Evolutionary conservation across 1,140 invertebrate genomes (phyloP), one percentile per base, ranked within the genome.

Genomic region (Anastatus disparis): DNA sequence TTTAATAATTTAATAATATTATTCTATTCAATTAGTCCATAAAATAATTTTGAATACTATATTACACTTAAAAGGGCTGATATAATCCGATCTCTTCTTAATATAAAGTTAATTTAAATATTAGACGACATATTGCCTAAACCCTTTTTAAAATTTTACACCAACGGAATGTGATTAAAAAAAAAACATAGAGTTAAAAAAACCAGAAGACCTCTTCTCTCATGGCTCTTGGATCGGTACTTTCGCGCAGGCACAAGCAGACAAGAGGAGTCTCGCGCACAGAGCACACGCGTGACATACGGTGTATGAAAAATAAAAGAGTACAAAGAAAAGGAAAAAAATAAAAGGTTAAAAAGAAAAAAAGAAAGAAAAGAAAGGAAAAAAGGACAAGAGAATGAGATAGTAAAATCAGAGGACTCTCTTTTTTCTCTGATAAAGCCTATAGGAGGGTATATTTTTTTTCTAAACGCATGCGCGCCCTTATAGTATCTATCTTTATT

Each of bases 381-480:
- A 35, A 22, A 40, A 13, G 42, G 40, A 55, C 1, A 22, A 29
- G 27, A 26, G 40, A 42, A n/a, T 26, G 68, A 42, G 68, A 71
- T n/a, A n/a, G n/a, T n/a, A n/a, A n/a, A n/a, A n/a, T n/a, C n/a
- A n/a, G n/a, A n/a, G n/a, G n/a, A n/a, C n/a, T n/a, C n/a, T n/a
- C n/a, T n/a, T n/a, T n/a, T n/a, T n/a, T 70, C 75, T 72, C 74
- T 63, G 62, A 65, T 59, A 53, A 71, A 70, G 75, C 68, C 69
- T 46, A n/a, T n/a, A n/a, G 31, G 69, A 65, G 69, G 59, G 59
- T n/a, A n/a, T n/a, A n/a, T n/a, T n/a, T n/a, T n/a, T n/a, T n/a
- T n/a, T n/a, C 22, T 13, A 42, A 58, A 65, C 69, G 69, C 69
- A 71, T 71, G 69, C 69, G n/a, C n/a, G 69, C 50, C 3, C 26